Percentiles rank a stretch among this genome's conserved stretches.
These are phyloP conservation scores for Ariolimax columbianus DNA, from an alignment of 2,888 invertebrate species.

Conservation along the genomic window DNA sequence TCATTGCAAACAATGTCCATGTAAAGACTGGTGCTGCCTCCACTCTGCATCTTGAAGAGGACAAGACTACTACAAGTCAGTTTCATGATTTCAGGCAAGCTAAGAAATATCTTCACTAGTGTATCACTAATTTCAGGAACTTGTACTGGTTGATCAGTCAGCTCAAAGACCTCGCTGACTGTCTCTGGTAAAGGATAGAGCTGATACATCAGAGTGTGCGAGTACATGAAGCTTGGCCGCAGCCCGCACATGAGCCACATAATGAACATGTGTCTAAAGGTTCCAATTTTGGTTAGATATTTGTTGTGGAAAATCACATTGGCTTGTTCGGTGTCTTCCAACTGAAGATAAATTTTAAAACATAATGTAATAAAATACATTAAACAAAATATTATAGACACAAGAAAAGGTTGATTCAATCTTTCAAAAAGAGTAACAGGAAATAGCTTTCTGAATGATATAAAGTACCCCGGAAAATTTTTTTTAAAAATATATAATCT, in stretches of 20 bases:
- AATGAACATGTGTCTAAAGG: slow-evolving; percentile 44
- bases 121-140: slow-evolving; percentile 26
- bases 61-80: slow-evolving; percentile 37
- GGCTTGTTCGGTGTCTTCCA: slow-evolving; percentile 7
- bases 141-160: not conserved
- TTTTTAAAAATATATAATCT: no score
- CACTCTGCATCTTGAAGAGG: slow-evolving; percentile 35
- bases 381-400: no score
- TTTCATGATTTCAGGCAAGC: slow-evolving; percentile 49
- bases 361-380: not conserved
- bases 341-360: not conserved
- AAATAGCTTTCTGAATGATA: no score
- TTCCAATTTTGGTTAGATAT: slow-evolving; percentile 48
- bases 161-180: slow-evolving; percentile 32
- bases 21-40: slow-evolving; percentile 28
- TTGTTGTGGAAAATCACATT: slow-evolving; percentile 39
- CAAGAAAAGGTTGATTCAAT: no score
- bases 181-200: slow-evolving; percentile 41
- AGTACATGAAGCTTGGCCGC: slow-evolving; percentile 42
- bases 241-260: slow-evolving; percentile 48
- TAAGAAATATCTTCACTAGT: slow-evolving; percentile 39
- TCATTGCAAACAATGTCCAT: slow-evolving; percentile 48
- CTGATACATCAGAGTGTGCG: slow-evolving; percentile 42
- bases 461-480: no score
- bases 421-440: not conserved